Base-by-base conservation (phyloP, 2,888 invertebrate species). In the Quadroppia sp. region DNA sequence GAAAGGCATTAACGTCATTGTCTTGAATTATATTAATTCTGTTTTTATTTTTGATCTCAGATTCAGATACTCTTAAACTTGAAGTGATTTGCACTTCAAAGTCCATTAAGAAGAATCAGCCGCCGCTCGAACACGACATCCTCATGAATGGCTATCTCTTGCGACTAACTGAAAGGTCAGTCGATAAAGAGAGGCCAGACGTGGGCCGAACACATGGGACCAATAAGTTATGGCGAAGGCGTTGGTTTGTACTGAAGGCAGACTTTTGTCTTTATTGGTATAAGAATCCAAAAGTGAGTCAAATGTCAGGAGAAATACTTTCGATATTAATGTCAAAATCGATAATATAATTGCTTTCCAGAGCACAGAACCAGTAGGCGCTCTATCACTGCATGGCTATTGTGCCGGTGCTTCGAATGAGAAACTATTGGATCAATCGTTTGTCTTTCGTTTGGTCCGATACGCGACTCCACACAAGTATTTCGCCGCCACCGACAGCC, bases 211-310 rank as follows among this genome's bases (percentile, higher is more conserved):
- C 6, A 6, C 36, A 36, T 69, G 71, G 70, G 74, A 71, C 74
- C 70, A 74, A 74, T 74, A 70, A 61, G 36, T 71, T 74, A 48
- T 96, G 95, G 95, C 89, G 92, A 71, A 86, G 91, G 74, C 85
- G 96, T 78, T 96, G 92, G 92, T 95, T 95, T 83, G 89, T 90
- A 77, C 85, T 96, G 73, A 90, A 94, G 80, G 88, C 90, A 72
- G 94, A 96, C 84, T 92, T 93, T 85, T 94, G 94, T 84, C 87
- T 96, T 77, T 96, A 95, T 83, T 94, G 91, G 84, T 96, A 94
- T 84, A 95, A 94, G 86, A 90, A 90, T 80, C 92, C 93, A 83
- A 86, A 89, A 83, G 94, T 94, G 83, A 86, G 87, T 36, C 42
- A 45, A 42, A 45, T 15, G 11, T 23, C 23, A 36, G 17, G 2